Evolutionary conservation across 2,888 invertebrate species (phyloP).

Genomic region (Ommatoiulus sabulosus): DNA sequence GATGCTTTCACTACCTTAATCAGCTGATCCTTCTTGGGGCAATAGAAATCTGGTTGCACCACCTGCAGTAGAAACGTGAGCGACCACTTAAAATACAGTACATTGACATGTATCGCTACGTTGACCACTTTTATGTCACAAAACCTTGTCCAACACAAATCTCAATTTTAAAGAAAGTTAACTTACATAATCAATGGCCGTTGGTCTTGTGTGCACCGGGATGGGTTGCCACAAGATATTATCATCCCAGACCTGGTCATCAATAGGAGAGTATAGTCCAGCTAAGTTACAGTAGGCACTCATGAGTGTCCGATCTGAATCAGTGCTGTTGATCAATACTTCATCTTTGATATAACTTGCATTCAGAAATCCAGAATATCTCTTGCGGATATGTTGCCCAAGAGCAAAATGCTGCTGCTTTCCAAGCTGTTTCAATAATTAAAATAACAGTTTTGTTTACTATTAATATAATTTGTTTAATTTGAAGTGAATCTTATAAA

Average conservation of each 20-base stretch:
- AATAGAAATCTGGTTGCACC: background rate
- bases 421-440: slow-evolving; percentile 44
- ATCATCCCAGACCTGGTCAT: slow-evolving; percentile 63
- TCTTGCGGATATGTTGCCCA: slow-evolving; percentile 39
- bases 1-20: background rate
- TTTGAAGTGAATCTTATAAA: too few species aligned
- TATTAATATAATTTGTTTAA: too few species aligned
- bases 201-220: slow-evolving; percentile 83
- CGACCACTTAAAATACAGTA: background rate
- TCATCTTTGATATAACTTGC: slow-evolving; percentile 33
- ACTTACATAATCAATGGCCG: slow-evolving; percentile 74
- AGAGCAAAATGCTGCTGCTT: slow-evolving; percentile 56
- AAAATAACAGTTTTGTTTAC: too few species aligned
- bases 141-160: background rate
- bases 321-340: slow-evolving; percentile 74
- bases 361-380: slow-evolving; percentile 51
- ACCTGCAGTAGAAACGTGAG: background rate
- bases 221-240: slow-evolving; percentile 85
- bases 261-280: slow-evolving; percentile 68
- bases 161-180: background rate
- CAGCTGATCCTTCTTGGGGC: background rate
- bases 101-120: background rate
- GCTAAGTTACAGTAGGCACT: slow-evolving; percentile 69
- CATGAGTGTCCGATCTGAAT: slow-evolving; percentile 85
- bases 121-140: too few species aligned